phyloP scores from a whole-genome alignment of 1,140 invertebrate genomes.

The Metopolophium dirhodum region DNA sequence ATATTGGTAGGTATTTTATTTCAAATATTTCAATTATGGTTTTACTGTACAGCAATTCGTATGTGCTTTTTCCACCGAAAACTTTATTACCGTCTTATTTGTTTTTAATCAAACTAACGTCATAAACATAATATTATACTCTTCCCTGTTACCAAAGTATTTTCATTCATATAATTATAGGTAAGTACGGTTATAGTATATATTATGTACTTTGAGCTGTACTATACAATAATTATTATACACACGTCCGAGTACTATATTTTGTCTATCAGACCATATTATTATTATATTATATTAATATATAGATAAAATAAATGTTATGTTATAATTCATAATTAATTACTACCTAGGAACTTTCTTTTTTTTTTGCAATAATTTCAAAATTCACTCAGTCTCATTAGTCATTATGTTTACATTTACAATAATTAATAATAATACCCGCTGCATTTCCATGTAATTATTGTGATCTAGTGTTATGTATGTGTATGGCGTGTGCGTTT shows the following conservation, averaged over 20 bases:
- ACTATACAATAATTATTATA: neutral
- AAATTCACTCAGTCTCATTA: neutral
- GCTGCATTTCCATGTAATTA: neutral
- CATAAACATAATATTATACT: neutral
- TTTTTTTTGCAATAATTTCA: neutral
- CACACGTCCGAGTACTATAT: neutral
- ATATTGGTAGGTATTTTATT: neutral
- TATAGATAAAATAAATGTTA: neutral
- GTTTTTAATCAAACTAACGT: neutral
- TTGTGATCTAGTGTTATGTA: neutral
- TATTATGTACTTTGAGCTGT: neutral
- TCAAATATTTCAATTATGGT: neutral
- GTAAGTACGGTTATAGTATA: neutral
- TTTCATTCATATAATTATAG: neutral
- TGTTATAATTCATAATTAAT: neutral
- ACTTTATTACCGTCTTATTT: neutral
- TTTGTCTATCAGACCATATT: neutral
- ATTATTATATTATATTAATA: neutral
- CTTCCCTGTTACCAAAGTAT: neutral
- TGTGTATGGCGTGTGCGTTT: too few relatives aligned
- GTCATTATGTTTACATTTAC: neutral
- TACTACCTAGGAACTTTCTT: neutral
- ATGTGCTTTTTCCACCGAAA: neutral
- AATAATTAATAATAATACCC: neutral
- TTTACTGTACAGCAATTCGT: neutral